These are phyloP conservation scores for Synanthedon tipuliformis DNA, from an alignment of 2,888 invertebrate species.

Conservation along the genomic window DNA sequence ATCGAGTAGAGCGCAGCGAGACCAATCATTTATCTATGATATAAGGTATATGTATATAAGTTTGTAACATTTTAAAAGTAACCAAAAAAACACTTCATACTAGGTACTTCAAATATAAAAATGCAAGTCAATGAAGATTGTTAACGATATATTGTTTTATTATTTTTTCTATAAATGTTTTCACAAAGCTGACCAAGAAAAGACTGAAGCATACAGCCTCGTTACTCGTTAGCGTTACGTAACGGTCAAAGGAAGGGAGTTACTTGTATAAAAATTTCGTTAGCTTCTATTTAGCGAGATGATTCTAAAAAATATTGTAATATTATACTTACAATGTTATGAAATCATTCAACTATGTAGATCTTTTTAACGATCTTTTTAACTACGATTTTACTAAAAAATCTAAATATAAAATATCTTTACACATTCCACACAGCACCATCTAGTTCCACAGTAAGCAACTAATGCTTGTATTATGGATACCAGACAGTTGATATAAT, in stretches of 20 bases:
- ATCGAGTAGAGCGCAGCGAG: too few species aligned
- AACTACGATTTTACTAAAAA: too few species aligned
- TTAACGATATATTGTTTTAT: not conserved
- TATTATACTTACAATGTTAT: conserved; percentile 6
- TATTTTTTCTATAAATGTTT: conserved; percentile 1
- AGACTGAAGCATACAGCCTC: conserved; percentile 5
- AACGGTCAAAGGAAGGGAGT: conserved; percentile 21
- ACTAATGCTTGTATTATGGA: too few species aligned
- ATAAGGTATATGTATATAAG: too few species aligned
- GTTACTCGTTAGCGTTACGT: conserved; percentile 4
- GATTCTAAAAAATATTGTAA: conserved; percentile 22
- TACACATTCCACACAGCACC: too few species aligned
- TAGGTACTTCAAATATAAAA: not conserved
- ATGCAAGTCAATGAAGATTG: not conserved
- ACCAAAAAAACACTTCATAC: not conserved
- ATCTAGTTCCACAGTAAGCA: too few species aligned
- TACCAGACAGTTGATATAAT: too few species aligned
- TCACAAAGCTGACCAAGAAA: conserved; percentile 1
- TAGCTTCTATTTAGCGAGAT: conserved; percentile 18
- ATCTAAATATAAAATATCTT: too few species aligned
- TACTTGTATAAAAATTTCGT: conserved; percentile 30
- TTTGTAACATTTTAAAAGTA: conserved; percentile 1
- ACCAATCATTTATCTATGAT: too few species aligned
- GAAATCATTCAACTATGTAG: too few species aligned
- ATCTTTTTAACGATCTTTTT: too few species aligned